phyloP scores from a whole-genome alignment of 2,888 invertebrate genomes.

The Dione juno region DNA sequence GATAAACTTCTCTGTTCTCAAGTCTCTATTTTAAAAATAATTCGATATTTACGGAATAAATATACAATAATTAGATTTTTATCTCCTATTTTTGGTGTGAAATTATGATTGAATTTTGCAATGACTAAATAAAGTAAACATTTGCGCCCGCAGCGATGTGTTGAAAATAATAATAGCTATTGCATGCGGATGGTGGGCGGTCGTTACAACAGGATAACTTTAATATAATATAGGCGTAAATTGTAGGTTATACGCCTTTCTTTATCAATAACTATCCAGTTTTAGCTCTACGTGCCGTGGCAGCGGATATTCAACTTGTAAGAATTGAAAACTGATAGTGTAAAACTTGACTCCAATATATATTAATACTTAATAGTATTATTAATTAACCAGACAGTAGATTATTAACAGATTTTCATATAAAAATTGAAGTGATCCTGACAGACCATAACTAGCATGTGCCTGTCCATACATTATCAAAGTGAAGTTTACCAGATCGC shows the following conservation, averaged over 20 bases:
- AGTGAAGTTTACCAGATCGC: constrained; percentile 36
- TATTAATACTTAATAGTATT: neutral
- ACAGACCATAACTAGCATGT: constrained; percentile 29
- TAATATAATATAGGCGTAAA: constrained; percentile 44
- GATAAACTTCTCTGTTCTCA: too few species aligned
- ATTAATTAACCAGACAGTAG: neutral
- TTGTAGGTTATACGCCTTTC: constrained; percentile 43
- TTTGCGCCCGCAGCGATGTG: constrained; percentile 36
- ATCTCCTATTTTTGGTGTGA: neutral
- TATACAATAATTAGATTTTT: neutral
- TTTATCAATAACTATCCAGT: constrained; percentile 44
- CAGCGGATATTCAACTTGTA: constrained; percentile 19
- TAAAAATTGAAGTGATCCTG: constrained; percentile 28
- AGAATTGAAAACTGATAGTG: constrained; percentile 2
- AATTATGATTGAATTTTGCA: constrained; percentile 16
- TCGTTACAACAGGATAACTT: constrained; percentile 37
- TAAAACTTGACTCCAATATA: neutral
- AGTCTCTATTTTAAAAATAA: too few species aligned
- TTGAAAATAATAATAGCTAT: constrained; percentile 41
- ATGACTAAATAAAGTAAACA: constrained; percentile 27
- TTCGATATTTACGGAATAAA: too few species aligned
- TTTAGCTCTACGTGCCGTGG: constrained; percentile 20
- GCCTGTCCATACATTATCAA: constrained; percentile 33
- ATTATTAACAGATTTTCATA: neutral
- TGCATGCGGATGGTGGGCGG: constrained; percentile 45